Evolutionary conservation across 2,888 invertebrate genomes (phyloP).

Genomic region (Tillus elongatus): DNA sequence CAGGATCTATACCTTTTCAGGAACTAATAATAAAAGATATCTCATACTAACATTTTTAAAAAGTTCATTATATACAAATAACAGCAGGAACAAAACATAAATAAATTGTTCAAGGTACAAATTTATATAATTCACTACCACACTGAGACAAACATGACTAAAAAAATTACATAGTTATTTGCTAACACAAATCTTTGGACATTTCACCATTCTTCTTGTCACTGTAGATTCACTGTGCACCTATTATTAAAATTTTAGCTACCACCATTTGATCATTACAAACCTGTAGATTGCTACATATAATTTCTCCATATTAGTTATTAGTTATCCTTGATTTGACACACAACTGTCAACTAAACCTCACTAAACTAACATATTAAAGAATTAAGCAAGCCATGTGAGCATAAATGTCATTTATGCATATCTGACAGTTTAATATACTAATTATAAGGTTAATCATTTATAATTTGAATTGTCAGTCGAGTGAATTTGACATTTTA

Average conservation of each 20-base stretch:
- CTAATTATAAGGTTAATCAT: too few species aligned
- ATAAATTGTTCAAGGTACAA: neutral
- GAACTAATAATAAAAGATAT: too few species aligned
- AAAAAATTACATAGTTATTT: neutral
- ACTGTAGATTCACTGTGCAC: neutral
- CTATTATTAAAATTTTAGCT: conserved; percentile 1
- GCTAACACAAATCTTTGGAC: conserved; percentile 1
- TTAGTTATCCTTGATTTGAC: neutral
- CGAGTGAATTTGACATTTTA: too few species aligned
- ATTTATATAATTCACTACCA: conserved; percentile 1
- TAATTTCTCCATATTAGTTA: too few species aligned
- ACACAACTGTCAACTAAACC: neutral
- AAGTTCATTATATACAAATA: neutral
- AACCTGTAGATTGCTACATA: too few species aligned
- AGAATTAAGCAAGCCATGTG: too few species aligned
- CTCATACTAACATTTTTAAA: neutral
- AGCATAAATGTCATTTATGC: too few species aligned
- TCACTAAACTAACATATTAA: too few species aligned
- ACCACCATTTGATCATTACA: neutral
- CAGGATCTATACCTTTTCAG: too few species aligned
- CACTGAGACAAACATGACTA: conserved; percentile 3
- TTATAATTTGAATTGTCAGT: too few species aligned
- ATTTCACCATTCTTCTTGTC: neutral
- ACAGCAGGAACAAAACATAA: neutral
- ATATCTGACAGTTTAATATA: too few species aligned